Base-by-base conservation (phyloP, 2,113 vertebrate genomes). In the Acanthochromis polyacanthus region DNA sequence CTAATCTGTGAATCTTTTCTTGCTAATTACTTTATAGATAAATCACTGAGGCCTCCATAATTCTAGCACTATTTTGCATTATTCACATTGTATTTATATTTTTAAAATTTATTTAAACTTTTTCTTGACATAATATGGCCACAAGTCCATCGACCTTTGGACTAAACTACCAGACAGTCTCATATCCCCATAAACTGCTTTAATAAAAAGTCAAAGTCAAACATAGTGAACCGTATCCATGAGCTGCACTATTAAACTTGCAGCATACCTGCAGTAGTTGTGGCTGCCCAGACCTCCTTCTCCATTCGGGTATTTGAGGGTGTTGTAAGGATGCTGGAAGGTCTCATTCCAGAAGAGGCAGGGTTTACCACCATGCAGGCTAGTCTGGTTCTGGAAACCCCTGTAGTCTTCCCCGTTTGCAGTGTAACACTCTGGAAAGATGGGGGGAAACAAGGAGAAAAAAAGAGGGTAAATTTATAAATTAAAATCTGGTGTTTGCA, bases 321-420 rank as follows among this genome's bases (percentile, higher is more conserved):
- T 99, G 87, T 99, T 99, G 88, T 98, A 99, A 0, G 98, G 97
- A 85, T 98, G 97, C 91, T 98, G 96, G 91, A 98, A 98, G 71
- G 98, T 99, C 93, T 99, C 97, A 12, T 98, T 99, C 98, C 98
- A 99, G 91, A 95, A 98, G 5, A 99, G 96, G 85, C 98, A 99
- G 58, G 97, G 96, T 87, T 97, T 99, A 36, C 97, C 97, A 16
- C 94, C 96, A 1, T 95, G 84, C 1, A 95, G 94, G 48, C 96
- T 95, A 6, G 97, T 99, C 95, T 96, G 96, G 94, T 97, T 98
- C 94, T 99, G 98, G 17, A 93, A 94, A 56, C 97, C 97, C 89
- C 97, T 93, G 86, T 99, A 99, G 93, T 99, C 98, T 61, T 95
- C 96, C 75, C 98, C 97, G 4, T 98, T 99, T 75, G 97, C 97